Base-by-base conservation (phyloP, 2,797 vertebrate genomes). In the Columba guinea region DNA sequence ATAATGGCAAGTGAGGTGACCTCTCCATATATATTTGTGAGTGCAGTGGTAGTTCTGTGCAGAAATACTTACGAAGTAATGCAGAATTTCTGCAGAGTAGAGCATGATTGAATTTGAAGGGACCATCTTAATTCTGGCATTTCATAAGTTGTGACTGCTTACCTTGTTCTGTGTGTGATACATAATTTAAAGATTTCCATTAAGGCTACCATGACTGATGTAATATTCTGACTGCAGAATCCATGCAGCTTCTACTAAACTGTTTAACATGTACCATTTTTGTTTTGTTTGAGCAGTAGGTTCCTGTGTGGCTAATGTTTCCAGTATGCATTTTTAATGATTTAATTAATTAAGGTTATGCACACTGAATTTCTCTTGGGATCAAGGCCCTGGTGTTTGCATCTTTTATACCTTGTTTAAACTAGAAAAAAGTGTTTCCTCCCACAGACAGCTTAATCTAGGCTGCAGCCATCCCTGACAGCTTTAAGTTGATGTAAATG, bases 171-270 rank as follows among this genome's bases (percentile, higher is more conserved):
- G 24, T 81, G 53, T 88, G 32, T 63, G 26, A 91, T 91, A 70
- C 52, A 84, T 94, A 86, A 92, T 89, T 95, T 94, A 91, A 81
- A 94, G 67, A 65, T 94, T 95, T 92, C 74, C 73, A 59, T 94
- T 95, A 79, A 82, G 53, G 24, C 51, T 81, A 1, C 85, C 86
- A 5, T 69, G 74, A 76, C 67, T 96, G 62, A 68, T 89, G 77
- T 65, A 68, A 63, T 78, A 63, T 53, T 94, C 76, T 88, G 74
- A 70, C 30, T 90, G 80, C 44, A 84, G 79, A 75, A 79, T 92
- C 90, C 30, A 16, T 77, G 75, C 60, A 49, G 52, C 27, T 87
- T 67, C 71, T 94, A 11, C 78, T 90, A 34, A 91, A 56, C 82
- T 80, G 65, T 55, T 94, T 34, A 70, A 79, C 41, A 73, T 81